Evolutionary conservation across 1,140 invertebrate species (phyloP).

Genomic region (Melanaphis sacchari): DNA sequence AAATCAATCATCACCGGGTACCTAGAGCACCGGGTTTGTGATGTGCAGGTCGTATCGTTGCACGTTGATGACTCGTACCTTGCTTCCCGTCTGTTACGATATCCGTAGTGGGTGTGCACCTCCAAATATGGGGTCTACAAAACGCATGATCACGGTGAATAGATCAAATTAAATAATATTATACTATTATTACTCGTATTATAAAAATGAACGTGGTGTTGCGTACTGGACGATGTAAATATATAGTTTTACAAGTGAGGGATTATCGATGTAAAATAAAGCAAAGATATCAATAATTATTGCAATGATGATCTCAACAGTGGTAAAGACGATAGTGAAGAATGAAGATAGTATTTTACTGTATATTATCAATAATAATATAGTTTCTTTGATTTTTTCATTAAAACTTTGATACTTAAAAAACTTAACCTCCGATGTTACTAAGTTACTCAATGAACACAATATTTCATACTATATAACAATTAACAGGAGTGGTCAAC

Average conservation of each 20-base stretch:
- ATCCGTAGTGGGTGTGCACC: slow-evolving; percentile 72
- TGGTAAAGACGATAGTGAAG: not conserved
- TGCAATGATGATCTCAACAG: not conserved
- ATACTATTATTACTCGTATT: not conserved
- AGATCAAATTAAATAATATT: slow-evolving; percentile 60
- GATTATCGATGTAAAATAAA: not conserved
- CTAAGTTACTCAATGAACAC: not conserved
- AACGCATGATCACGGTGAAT: not conserved
- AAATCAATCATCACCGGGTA: slow-evolving; percentile 97
- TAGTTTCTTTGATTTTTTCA: not conserved
- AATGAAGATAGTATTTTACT: no score
- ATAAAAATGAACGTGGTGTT: not conserved
- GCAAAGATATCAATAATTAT: no score
- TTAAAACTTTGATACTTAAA: not conserved
- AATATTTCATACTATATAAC: no score
- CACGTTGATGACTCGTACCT: slow-evolving; percentile 72
- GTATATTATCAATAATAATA: not conserved
- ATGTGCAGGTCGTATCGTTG: slow-evolving; percentile 70
- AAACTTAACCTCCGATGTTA: not conserved
- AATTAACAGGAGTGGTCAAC: no score
- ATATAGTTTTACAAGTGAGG: no score
- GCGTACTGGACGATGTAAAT: not conserved
- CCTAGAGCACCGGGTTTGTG: slow-evolving; percentile 84
- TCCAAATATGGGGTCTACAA: slow-evolving; percentile 83
- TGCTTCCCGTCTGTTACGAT: slow-evolving; percentile 65